Evolutionary conservation across 1,140 invertebrate genomes (phyloP), one percentile per base, ranked within the genome.

Genomic region (Sipha flava): DNA sequence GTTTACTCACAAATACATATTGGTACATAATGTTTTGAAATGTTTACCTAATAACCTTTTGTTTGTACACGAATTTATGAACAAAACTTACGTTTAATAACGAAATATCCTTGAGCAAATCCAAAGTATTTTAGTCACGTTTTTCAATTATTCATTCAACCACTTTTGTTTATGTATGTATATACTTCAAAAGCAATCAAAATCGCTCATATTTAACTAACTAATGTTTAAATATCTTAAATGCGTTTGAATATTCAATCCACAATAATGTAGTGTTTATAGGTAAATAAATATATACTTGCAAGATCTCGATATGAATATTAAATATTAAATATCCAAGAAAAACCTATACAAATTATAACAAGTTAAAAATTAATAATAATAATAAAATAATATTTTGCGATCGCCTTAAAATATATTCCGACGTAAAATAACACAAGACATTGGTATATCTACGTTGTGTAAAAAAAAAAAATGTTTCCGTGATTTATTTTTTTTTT

Each of bases 91-190:
- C 70, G n/a, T 54, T 75, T 54, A 49, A 54, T 23, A 75, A 54
- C 31, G 12, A 37, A 52, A 54, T 37, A n/a, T 31, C 68, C 9
- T 49, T 5, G 14, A 75, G n/a, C 49, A n/a, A 21, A 54, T 75
- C 34, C 23, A 75, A 52, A 54, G 14, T 12, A 49, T 75, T 75
- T 54, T 21, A 75, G 47, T 75, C 47, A 75, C 70, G 70, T 54
- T 75, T 75, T 75, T 52, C 70, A 54, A 52, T 75, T 75, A 75
- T 75, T 47, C 70, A 23, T 52, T 54, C 21, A n/a, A 29, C 26
- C 37, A 18, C 16, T 70, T 70, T 18, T 43, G 26, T 18, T 12
- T 49, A 12, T 6, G 29, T 62, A 62, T 26, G 43, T 31, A 10
- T 70, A 70, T 29, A 31, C 47, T 47, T 4, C 29, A 59, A 47